These are phyloP conservation scores for western clawed frog (Xenopus tropicalis) DNA, from an alignment of 2,113 vertebrate species.

Conservation along the genomic window UCB_Xtro_10.0 CM004448.2:36209001-36209500, in stretches of 20 bases:
- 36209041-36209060: too few relatives aligned
- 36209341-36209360: neutral
- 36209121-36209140: too few relatives aligned
- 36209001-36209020: too few relatives aligned
- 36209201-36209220: too few relatives aligned
- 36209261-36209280: neutral
- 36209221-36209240: too few relatives aligned
- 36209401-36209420: neutral
- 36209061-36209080: too few relatives aligned
- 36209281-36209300: neutral
- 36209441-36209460: neutral
- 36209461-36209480: constrained; percentile 1
- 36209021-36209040: too few relatives aligned
- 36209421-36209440: neutral
- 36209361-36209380: neutral
- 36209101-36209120: too few relatives aligned
- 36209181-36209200: too few relatives aligned
- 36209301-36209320: neutral
- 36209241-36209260: neutral
- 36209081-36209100: too few relatives aligned
- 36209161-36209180: too few relatives aligned
- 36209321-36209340: neutral
- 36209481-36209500: constrained; percentile 5
- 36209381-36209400: neutral
- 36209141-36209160: too few relatives aligned